These are phyloP conservation scores for Acanthochromis polyacanthus DNA, from an alignment of 2,113 vertebrate species.

Conservation along the genomic window DNA sequence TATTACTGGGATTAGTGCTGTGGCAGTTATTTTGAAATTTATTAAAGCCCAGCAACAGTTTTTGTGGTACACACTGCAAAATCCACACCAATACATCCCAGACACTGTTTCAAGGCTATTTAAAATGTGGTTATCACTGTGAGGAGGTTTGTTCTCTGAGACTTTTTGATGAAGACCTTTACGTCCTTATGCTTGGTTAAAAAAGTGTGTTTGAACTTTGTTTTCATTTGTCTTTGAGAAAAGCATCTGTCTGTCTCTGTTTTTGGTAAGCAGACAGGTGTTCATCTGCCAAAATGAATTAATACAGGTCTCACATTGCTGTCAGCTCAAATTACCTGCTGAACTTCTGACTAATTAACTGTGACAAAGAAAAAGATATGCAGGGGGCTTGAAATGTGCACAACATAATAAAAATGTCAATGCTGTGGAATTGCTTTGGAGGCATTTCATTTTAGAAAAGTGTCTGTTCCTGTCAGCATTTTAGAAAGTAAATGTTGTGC, in stretches of 20 bases:
- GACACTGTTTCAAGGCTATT: too few species aligned
- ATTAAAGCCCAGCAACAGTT: too few species aligned
- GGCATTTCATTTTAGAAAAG: not conserved
- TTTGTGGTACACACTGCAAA: too few species aligned
- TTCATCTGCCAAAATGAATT: slow-evolving; percentile 49
- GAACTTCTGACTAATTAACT: slow-evolving; percentile 36
- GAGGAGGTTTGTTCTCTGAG: too few species aligned
- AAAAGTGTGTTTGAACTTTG: slow-evolving; percentile 3
- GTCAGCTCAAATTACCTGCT: slow-evolving; percentile 48
- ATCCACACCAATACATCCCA: too few species aligned
- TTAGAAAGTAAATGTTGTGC: not conserved
- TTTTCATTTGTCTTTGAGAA: slow-evolving; percentile 15
- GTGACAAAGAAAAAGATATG: slow-evolving; percentile 23
- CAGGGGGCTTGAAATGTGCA: slow-evolving; percentile 5
- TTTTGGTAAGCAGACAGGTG: slow-evolving; percentile 27
- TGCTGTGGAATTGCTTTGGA: not conserved
- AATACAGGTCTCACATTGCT: slow-evolving; percentile 30
- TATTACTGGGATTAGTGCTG: too few species aligned
- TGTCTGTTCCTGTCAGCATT: not conserved
- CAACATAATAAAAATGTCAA: slow-evolving; percentile 24
- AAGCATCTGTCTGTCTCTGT: slow-evolving; percentile 18
- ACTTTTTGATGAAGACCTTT: too few species aligned
- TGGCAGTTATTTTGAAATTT: too few species aligned
- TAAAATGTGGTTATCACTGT: too few species aligned
- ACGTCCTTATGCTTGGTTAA: not conserved